phyloP scores from a whole-genome alignment of 1,140 invertebrate genomes.

The Thaumatotibia leucotreta region DNA sequence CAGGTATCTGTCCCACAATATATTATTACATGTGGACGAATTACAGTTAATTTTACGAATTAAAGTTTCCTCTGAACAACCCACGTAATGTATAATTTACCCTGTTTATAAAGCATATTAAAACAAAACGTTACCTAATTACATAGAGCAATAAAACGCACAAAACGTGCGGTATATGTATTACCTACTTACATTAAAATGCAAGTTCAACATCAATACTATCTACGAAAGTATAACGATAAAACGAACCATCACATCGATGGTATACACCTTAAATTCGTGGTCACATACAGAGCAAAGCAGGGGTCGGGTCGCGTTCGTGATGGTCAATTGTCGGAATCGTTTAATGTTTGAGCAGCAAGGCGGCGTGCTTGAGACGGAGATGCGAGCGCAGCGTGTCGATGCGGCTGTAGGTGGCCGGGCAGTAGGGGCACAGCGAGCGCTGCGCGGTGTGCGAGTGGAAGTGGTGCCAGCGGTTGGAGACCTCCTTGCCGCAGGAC shows the following conservation, averaged over 20 bases:
- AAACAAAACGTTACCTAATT: conserved; percentile 43
- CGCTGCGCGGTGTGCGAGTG: conserved; percentile 88
- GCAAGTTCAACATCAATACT: conserved; percentile 34
- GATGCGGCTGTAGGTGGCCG: conserved; percentile 89
- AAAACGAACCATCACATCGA: conserved; percentile 18
- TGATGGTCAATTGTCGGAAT: not conserved
- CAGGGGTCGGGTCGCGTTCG: conserved; percentile 35
- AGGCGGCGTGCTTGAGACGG: conserved; percentile 83
- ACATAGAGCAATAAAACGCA: conserved; percentile 60
- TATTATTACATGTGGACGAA: not conserved
- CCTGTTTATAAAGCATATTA: conserved; percentile 64
- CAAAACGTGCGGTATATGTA: conserved; percentile 62
- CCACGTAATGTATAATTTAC: conserved; percentile 49
- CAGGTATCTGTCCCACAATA: not conserved
- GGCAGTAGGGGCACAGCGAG: conserved; percentile 88
- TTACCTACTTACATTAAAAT: conserved; percentile 44
- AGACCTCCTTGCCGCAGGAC: conserved; percentile 89
- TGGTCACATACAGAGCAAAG: conserved; percentile 23
- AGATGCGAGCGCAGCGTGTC: conserved; percentile 88
- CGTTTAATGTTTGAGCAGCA: conserved; percentile 72
- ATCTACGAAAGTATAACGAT: conserved; percentile 25
- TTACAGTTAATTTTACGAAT: conserved; percentile 23
- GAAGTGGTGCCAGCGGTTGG: conserved; percentile 91
- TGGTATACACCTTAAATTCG: conserved; percentile 15
- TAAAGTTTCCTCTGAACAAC: conserved; percentile 24